Evolutionary conservation across 1,140 invertebrate species (phyloP), one percentile per base, ranked within the genome.

Genomic region (Drosophila watanabei): DNA sequence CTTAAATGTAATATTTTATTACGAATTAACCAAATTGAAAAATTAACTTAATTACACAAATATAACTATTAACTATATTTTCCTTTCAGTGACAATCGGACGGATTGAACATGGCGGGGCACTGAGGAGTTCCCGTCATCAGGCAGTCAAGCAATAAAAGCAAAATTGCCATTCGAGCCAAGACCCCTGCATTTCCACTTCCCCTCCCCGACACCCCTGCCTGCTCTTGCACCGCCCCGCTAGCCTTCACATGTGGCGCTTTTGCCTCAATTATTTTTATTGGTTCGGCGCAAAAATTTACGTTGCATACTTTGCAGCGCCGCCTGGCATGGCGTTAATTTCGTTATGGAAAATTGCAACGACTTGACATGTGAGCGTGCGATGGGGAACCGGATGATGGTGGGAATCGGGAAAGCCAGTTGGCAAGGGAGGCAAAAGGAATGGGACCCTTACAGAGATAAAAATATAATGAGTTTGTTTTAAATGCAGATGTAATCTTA

Each of bases 241-340:
- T 16, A 24, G n/a, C 33, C 45, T 5, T 45, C 46, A 54, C 62
- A 76, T 73, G 70, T 73, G 66, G 43, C 61, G 48, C 48, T 66
- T 80, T 88, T 84, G 85, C 85, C 72, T 84, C 85, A 88, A 88
- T 88, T 88, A 87, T 89, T 88, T 88, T 89, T 89, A 88, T 88
- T 88, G 85, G 85, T 82, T 80, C 69, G 85, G 78, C 77, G 73
- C 85, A 88, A 75, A 83, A 88, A 88, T 89, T 80, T 88, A 89
- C 82, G 85, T 89, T 88, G 85, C 85, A 89, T 88, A 88, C 78
- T 88, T 89, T 75, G 60, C 83, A 76, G 83, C 80, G 64, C 81
- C 64, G 52, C 43, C 80, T 66, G 75, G 62, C 82, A 61, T 72
- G 72, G 84, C 84, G 84, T 88, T 87, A 88, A 88, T 88, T 88